Conservation (phyloP, 2,113 vertebrate species). For the Tychaedon coryphoeus region DNA sequence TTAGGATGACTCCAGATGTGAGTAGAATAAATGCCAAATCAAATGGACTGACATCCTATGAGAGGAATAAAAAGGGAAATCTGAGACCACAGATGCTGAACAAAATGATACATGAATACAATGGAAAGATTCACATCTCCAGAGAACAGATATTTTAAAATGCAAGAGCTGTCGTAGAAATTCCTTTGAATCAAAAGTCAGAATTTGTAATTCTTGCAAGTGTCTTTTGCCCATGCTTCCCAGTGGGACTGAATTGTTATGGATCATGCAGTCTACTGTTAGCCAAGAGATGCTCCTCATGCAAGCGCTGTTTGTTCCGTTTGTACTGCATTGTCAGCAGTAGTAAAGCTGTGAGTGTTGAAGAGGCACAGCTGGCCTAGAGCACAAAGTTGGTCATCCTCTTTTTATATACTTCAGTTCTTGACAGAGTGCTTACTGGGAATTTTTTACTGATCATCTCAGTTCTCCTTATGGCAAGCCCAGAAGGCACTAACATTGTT, state of each 20-base stretch:
- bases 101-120: neutral
- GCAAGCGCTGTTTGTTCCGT: neutral
- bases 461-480: neutral
- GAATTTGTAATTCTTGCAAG: neutral
- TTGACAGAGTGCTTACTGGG: neutral
- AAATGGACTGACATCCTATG: neutral
- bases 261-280: neutral
- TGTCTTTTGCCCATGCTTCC: neutral
- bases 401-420: neutral
- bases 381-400: neutral
- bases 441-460: neutral
- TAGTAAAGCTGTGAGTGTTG: neutral
- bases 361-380: neutral
- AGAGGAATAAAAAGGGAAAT: neutral
- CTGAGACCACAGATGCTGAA: neutral
- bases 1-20: neutral
- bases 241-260: conserved; percentile 23
- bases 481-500: neutral
- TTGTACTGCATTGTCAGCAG: neutral
- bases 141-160: neutral
- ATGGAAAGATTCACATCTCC: neutral
- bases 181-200: neutral
- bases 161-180: neutral
- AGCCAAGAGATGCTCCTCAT: neutral
- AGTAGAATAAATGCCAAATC: neutral